Conservation (phyloP, 1,140 invertebrate species). For the Leucophenga varia region DNA sequence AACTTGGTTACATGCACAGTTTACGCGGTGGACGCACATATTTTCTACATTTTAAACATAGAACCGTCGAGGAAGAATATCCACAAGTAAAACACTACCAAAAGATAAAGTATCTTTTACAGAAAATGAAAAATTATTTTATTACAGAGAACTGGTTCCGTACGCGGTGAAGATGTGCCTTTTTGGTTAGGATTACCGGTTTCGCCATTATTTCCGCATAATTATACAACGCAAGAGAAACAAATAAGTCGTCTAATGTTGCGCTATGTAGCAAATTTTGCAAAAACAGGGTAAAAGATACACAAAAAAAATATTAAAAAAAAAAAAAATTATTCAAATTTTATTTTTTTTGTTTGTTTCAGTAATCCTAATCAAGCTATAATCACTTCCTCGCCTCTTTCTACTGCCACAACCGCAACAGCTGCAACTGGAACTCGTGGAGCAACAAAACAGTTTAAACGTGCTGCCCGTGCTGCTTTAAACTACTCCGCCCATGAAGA, state of each 20-base stretch:
- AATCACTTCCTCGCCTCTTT: too few species aligned
- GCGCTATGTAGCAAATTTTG: slow-evolving; percentile 82
- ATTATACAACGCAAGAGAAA: slow-evolving; percentile 72
- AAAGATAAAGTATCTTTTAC: background rate
- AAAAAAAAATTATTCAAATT: too few species aligned
- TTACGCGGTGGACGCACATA: slow-evolving; percentile 75
- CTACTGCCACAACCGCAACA: slow-evolving; percentile 12
- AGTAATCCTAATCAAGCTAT: slow-evolving; percentile 49
- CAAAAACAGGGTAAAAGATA: slow-evolving; percentile 76
- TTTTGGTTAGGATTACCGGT: slow-evolving; percentile 91
- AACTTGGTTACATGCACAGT: slow-evolving; percentile 78
- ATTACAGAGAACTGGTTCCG: slow-evolving; percentile 70
- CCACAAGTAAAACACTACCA: slow-evolving; percentile 63
- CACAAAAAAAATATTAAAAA: too few species aligned
- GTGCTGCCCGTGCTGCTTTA: too few species aligned
- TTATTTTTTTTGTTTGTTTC: background rate
- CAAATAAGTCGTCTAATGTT: slow-evolving; percentile 73
- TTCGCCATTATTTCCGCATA: slow-evolving; percentile 66
- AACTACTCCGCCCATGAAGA: too few species aligned
- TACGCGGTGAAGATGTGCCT: slow-evolving; percentile 92
- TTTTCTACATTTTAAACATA: slow-evolving; percentile 86
- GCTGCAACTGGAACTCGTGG: too few species aligned
- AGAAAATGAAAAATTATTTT: slow-evolving; percentile 10
- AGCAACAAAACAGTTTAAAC: too few species aligned
- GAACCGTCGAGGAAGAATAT: slow-evolving; percentile 72